Base-by-base conservation (phyloP, 2,113 vertebrate species). In the Nettapus auritus region DNA sequence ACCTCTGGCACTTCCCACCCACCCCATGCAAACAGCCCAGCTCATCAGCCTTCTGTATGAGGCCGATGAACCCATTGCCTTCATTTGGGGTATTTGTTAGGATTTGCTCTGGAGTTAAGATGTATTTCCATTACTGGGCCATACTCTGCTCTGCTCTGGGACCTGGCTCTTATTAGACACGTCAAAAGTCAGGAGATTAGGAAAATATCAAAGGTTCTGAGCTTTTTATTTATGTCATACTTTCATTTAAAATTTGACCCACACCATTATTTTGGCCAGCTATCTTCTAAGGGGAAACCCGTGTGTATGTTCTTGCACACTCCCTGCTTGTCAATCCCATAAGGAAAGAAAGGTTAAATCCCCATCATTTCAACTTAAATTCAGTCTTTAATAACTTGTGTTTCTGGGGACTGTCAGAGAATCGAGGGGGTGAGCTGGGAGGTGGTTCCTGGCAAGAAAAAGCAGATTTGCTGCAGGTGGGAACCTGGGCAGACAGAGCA, bases 401-500 rank as follows among this genome's bases (percentile, higher is more conserved):
- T 67, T 70, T 48, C 53, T 38, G 53, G 15, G 22, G 50, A 5
- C 31, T 38, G 9, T 13, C 19, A n/a, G 23, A 62, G 46, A 85
- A 44, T 1, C 14, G 33, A 38, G 38, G 17, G 4, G 44, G 28
- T 33, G 36, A 74, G 21, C 9, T 0, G 1, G 67, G 40, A 66
- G 44, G 44, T 13, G n/a, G 25, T 34, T 15, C 62, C 33, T 48
- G 46, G 46, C 46, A 48, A 48, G 9, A 48, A 64, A 34, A 66
- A 55, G 50, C 38, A 15, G 53, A 40, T 50, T 33, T 59, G 55
- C 46, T 12, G 34, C 46, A 33, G n/a, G 60, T 18, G 60, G 57
- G 67, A 88, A 53, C 46, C 9, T 0, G 0, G 53, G 10, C 14
- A 8, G 6, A 9, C 23, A 0, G 22, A 13, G 28, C 1, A 1